Conservation (phyloP, 2,888 invertebrate species). For the Calliphora vomitoria region DNA sequence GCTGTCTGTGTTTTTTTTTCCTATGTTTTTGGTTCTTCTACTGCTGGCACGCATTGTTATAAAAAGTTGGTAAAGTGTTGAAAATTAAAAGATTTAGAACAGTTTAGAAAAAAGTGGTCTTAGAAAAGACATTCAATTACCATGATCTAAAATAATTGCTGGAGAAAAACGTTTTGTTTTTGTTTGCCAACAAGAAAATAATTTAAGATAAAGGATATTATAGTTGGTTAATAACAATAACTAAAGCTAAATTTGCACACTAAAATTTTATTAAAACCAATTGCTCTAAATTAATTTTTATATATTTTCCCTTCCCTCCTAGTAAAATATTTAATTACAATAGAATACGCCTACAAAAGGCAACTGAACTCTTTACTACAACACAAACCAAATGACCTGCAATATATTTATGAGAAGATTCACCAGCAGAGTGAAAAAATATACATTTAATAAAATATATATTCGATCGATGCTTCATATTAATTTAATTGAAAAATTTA, state of each 20-base stretch:
- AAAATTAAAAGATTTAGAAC: slow-evolving; percentile 42
- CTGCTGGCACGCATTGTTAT: slow-evolving; percentile 18
- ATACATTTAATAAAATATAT: neutral
- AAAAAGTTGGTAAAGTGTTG: slow-evolving; percentile 38
- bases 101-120: neutral
- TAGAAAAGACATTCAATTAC: slow-evolving; percentile 10
- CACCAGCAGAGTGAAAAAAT: too few relatives aligned
- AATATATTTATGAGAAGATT: too few relatives aligned
- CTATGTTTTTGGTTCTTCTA: neutral
- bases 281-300: neutral
- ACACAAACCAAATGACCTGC: too few relatives aligned
- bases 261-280: neutral
- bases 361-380: neutral
- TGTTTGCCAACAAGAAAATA: neutral
- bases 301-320: neutral
- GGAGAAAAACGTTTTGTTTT: neutral
- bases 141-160: slow-evolving; percentile 14
- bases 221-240: too few relatives aligned
- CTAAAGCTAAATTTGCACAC: neutral
- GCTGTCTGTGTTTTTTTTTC: neutral
- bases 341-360: neutral
- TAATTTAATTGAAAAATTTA: slow-evolving; percentile 42
- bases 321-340: neutral
- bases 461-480: slow-evolving; percentile 4
- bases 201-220: neutral